A percentile compares a stretch with the other conserved stretches of the same genome.
Evolutionary conservation across 2,888 invertebrate genomes (phyloP).

Genomic region (Thecophora atra): DNA sequence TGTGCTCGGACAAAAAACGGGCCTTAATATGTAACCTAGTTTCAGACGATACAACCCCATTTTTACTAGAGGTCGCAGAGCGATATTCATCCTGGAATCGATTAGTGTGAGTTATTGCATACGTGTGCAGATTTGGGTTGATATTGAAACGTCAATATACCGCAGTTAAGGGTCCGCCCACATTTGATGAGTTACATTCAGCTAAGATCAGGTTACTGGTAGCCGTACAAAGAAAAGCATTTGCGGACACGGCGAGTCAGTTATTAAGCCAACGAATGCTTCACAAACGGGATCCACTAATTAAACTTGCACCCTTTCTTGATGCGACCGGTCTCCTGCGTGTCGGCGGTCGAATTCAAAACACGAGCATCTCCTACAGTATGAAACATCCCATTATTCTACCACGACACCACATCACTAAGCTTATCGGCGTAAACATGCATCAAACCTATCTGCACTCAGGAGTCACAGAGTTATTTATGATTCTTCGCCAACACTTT

Average conservation of each 20-base stretch:
- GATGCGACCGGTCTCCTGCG: conserved; percentile 28
- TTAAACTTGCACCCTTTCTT: conserved; percentile 36
- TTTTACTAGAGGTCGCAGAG: too few relatives aligned
- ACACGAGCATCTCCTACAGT: conserved; percentile 15
- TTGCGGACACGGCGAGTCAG: too few relatives aligned
- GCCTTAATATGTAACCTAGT: not conserved
- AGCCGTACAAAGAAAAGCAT: too few relatives aligned
- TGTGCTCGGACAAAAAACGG: not conserved
- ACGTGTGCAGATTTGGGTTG: too few relatives aligned
- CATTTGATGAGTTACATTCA: conserved; percentile 17
- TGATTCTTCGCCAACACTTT: conserved; percentile 41
- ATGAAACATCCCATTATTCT: conserved; percentile 20
- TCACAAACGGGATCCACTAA: not conserved
- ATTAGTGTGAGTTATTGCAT: too few relatives aligned
- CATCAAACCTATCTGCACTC: conserved; percentile 33
- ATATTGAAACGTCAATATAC: too few relatives aligned
- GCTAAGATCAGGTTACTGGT: not conserved
- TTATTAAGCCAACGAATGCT: too few relatives aligned
- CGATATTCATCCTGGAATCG: too few relatives aligned
- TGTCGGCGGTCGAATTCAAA: conserved; percentile 36
- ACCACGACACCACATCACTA: not conserved
- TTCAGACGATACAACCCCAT: too few relatives aligned
- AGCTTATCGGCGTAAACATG: conserved; percentile 27
- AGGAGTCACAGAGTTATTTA: conserved; percentile 41
- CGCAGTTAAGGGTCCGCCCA: too few relatives aligned